A percentile compares a stretch with the other conserved stretches of the same genome.
phyloP scores from a whole-genome alignment of 2,888 invertebrate species.

The Baronia brevicornis region DNA sequence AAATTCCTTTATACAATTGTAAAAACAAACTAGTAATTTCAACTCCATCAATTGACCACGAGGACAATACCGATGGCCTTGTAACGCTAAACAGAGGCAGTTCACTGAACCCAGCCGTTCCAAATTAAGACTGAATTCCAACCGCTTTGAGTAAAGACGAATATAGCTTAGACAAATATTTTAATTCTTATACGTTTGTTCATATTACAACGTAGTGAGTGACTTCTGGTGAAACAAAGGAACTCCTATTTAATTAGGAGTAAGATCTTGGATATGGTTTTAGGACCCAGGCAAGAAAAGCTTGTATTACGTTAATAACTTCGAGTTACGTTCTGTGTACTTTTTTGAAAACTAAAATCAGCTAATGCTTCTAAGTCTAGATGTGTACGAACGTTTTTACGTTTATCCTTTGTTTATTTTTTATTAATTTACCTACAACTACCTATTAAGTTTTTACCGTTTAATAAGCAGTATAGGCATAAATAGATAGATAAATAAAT shows the following conservation, averaged over 20 bases:
- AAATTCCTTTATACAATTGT: no score
- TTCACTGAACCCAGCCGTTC: conserved; percentile 38
- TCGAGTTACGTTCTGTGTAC: no score
- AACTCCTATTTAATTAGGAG: conserved; percentile 7
- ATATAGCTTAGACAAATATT: conserved; percentile 24
- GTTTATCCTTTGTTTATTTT: no score
- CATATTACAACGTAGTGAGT: conserved; percentile 12
- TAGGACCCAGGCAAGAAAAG: no score
- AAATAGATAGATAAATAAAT: no score
- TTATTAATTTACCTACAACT: no score
- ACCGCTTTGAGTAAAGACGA: conserved; percentile 27
- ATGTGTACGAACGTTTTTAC: no score
- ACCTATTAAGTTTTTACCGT: no score
- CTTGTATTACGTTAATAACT: no score
- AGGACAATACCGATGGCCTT: conserved; percentile 53
- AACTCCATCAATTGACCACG: conserved; percentile 22
- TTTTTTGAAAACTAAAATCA: no score
- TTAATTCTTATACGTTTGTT: conserved; percentile 17
- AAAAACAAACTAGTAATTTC: conserved; percentile 23
- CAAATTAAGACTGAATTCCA: conserved; percentile 44
- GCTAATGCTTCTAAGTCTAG: no score
- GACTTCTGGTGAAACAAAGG: conserved; percentile 11
- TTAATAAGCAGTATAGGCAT: no score
- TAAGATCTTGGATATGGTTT: conserved; percentile 13
- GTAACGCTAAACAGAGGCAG: conserved; percentile 36